Base-by-base conservation (phyloP, 2,888 invertebrate genomes). In the Mimumesa dahlbomi region DNA sequence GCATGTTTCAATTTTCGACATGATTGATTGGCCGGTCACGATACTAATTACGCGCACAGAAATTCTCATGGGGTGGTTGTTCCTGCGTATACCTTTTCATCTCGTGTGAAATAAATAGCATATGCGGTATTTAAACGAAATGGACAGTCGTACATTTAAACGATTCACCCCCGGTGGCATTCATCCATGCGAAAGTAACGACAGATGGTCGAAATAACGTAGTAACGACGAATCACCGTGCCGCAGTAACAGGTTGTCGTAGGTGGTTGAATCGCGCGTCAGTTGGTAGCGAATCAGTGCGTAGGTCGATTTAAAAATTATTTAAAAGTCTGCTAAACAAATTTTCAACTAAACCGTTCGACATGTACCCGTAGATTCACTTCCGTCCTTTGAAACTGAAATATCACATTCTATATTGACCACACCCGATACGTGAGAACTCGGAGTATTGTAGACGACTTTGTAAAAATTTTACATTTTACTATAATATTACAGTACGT, bases 41-140 rank as follows among this genome's bases (percentile, higher is more conserved):
- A n/a, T n/a, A n/a, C n/a, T n/a, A 36, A n/a, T 13, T n/a, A 13
- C 42, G 9, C 19, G 14, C 18, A 6, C 42, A 0, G 1, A 7
- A 9, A 52, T 57, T 57, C 9, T 64, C 22, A 59, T 40, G 14
- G 11, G 18, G 36, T 11, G 11, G n/a, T 14, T 3, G 11, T 13
- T 9, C 13, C 31, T 29, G 42, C 48, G 6, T 56, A 43, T n/a
- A n/a, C n/a, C 52, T 63, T 53, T 77, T 79, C 67, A 82, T 81
- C 81, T 84, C 84, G 85, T 86, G 88, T 87, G 87, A 88, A 88
- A 86, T 73, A 85, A 85, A 83, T 78, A 78, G 81, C 88, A 88
- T 87, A 88, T 87, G 85, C 85, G 86, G 83, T 75, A 79, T 83
- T 85, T 84, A 40, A 87, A 84, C 69, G 69, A 73, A 71, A 64